These are phyloP conservation scores for Yponomeuta sedellus DNA, from an alignment of 2,888 invertebrate genomes.

Conservation along the genomic window DNA sequence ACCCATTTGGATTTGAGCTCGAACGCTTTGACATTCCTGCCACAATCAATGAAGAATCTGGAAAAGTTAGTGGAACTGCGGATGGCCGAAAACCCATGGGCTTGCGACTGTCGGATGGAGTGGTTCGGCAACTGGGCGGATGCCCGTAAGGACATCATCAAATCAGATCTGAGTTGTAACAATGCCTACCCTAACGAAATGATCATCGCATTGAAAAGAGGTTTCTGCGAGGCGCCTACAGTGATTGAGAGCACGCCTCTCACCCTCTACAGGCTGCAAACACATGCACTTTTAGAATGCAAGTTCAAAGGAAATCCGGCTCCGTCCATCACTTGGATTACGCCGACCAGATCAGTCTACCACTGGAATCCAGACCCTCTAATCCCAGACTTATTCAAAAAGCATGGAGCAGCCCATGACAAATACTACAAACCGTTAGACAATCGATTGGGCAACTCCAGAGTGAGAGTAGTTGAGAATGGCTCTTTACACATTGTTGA, in stretches of 20 bases:
- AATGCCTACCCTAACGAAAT: conserved; percentile 82
- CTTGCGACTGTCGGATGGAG: conserved; percentile 90
- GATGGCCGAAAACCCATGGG: conserved; percentile 86
- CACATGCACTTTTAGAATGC: conserved; percentile 85
- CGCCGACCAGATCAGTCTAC: conserved; percentile 82
- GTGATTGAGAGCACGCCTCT: conserved; percentile 78
- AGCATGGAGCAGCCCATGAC: conserved; percentile 80
- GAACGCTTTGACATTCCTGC: conserved; percentile 83
- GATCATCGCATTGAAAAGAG: conserved; percentile 80
- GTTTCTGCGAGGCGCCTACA: conserved; percentile 82
- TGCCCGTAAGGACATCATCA: conserved; percentile 61
- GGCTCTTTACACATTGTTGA: conserved; percentile 85
- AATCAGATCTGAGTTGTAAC: conserved; percentile 80
- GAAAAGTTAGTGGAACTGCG: conserved; percentile 78
- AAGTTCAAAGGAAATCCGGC: conserved; percentile 84
- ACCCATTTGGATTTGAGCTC: conserved; percentile 81
- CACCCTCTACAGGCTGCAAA: conserved; percentile 78
- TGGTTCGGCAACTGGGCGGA: conserved; percentile 81
- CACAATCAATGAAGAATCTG: conserved; percentile 81
- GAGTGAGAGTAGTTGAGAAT: conserved; percentile 83
- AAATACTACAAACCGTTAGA: conserved; percentile 63
- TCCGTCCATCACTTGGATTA: conserved; percentile 91
- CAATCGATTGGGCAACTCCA: conserved; percentile 51
- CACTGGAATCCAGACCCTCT: conserved; percentile 87
- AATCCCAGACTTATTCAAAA: conserved; percentile 79